These are phyloP conservation scores for Pantherophis guttatus DNA, from an alignment of 2,113 vertebrate species.

Conservation along the genomic window DNA sequence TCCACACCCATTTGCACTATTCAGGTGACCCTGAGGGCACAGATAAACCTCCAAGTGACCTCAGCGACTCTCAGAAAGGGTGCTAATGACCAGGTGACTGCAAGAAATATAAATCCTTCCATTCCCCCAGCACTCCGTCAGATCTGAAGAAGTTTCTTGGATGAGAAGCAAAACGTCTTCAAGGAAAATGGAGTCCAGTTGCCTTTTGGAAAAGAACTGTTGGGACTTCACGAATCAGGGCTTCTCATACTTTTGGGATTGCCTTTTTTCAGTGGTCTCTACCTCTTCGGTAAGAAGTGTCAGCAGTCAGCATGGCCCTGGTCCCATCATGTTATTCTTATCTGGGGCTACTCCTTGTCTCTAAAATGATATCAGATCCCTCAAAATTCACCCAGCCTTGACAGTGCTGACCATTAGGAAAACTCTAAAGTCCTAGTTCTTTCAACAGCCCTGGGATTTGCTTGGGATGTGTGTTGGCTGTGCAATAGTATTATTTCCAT, in stretches of 20 bases:
- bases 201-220: background rate
- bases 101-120: background rate
- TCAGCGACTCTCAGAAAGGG: background rate
- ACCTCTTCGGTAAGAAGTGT: accelerated
- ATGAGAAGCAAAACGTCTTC: background rate
- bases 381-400: background rate
- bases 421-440: background rate
- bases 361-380: background rate
- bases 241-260: background rate
- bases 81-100: too few species aligned
- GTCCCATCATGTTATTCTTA: background rate
- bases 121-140: background rate
- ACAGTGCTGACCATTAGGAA: background rate
- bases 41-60: background rate
- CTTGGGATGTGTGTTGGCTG: background rate
- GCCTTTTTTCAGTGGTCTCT: background rate
- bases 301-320: background rate
- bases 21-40: background rate
- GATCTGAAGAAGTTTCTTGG: background rate
- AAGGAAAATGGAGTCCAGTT: background rate
- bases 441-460: background rate
- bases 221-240: background rate
- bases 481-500: background rate
- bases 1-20: background rate
- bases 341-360: background rate